Evolutionary conservation across 2,113 vertebrate genomes (phyloP).

Genomic region (Gambusia affinis): DNA sequence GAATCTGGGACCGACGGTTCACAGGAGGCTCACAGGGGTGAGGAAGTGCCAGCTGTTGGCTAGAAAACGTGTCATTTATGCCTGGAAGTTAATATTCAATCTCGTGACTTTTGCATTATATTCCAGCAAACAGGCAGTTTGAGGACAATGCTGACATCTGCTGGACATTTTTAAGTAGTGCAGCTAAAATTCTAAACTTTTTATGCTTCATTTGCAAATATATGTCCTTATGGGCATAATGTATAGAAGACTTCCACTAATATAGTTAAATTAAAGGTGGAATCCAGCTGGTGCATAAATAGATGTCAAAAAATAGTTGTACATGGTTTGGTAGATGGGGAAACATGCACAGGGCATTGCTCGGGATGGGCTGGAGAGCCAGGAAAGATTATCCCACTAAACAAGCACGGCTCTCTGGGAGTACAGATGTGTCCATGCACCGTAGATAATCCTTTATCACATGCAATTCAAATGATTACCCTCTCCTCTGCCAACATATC

Average conservation of each 20-base stretch:
- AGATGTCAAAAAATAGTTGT: not conserved
- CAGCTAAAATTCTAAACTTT: not conserved
- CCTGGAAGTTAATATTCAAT: not conserved
- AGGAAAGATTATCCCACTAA: slow-evolving; percentile 1
- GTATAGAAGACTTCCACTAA: too few species aligned
- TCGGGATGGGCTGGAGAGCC: slow-evolving; percentile 9
- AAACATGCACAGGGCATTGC: not conserved
- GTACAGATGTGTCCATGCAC: slow-evolving; percentile 2
- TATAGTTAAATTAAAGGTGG: slow-evolving; percentile 4
- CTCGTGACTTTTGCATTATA: not conserved
- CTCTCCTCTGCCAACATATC: slow-evolving; percentile 1
- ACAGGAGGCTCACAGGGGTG: slow-evolving; percentile 9
- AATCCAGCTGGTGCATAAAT: slow-evolving; percentile 8
- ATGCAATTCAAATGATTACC: slow-evolving; percentile 12
- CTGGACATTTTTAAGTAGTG: slow-evolving; percentile 16
- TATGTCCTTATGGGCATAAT: not conserved
- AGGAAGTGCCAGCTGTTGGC: slow-evolving; percentile 10
- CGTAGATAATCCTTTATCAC: slow-evolving; percentile 8
- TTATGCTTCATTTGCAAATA: not conserved
- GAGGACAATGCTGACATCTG: slow-evolving; percentile 30
- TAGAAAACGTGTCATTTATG: slow-evolving; percentile 3
- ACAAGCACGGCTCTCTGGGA: slow-evolving; percentile 14
- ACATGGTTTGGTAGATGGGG: not conserved
- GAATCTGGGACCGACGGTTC: slow-evolving; percentile 24
- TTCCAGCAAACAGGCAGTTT: not conserved